Evolutionary conservation across 2,797 vertebrate species (phyloP).

Genomic region (Rhinoraja longicauda): DNA sequence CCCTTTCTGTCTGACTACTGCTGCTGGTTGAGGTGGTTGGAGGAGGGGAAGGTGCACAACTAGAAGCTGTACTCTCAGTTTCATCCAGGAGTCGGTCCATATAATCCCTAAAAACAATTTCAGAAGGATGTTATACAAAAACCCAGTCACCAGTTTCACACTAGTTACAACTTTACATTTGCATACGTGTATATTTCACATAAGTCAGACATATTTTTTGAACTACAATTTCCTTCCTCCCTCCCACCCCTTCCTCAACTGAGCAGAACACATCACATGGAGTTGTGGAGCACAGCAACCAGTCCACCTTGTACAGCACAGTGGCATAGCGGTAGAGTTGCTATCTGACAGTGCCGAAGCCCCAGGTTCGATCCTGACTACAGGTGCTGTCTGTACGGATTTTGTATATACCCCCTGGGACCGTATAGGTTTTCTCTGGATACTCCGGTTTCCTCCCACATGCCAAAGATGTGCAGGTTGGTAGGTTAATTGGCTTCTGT

Average conservation of each 20-base stretch:
- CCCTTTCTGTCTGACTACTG: conserved; percentile 78
- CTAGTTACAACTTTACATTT: not conserved
- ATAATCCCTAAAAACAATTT: conserved; percentile 68
- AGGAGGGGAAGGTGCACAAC: conserved; percentile 76
- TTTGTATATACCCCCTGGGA: too few species aligned
- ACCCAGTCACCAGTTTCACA: not conserved
- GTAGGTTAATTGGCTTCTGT: too few species aligned
- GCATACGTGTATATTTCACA: not conserved
- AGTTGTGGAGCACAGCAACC: too few species aligned
- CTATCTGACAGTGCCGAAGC: too few species aligned
- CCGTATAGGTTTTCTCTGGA: too few species aligned
- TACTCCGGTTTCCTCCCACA: too few species aligned
- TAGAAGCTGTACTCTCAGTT: conserved; percentile 82
- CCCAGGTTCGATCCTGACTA: too few species aligned
- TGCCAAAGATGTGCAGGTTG: too few species aligned
- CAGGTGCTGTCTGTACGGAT: too few species aligned
- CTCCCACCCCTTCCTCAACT: not conserved
- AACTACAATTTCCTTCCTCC: not conserved
- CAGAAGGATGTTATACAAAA: not conserved
- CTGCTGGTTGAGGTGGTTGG: conserved; percentile 81
- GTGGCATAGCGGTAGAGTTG: too few species aligned
- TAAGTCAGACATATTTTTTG: not conserved
- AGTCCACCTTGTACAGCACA: too few species aligned
- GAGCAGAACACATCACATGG: not conserved
- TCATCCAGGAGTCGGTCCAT: conserved; percentile 90